A percentile compares a stretch with the other conserved stretches of the same genome.
Evolutionary conservation across 2,888 invertebrate species (phyloP).

Genomic region (Harpalus rufipes): DNA sequence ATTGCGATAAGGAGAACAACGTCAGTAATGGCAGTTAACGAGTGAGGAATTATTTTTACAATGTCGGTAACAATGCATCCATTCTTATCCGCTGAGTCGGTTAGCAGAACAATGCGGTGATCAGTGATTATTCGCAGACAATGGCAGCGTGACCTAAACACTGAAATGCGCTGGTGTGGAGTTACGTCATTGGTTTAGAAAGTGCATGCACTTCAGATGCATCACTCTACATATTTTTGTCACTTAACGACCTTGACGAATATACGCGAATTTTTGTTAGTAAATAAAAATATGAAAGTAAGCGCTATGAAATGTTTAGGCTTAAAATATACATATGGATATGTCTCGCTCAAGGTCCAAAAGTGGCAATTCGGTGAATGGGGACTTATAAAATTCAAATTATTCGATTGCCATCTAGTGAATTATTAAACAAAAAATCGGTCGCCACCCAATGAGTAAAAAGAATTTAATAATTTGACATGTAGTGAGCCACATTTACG

Average conservation of each 20-base stretch:
- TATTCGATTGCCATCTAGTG: no score
- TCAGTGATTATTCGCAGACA: constrained; percentile 52
- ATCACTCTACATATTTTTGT: background rate
- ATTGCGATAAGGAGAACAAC: constrained; percentile 31
- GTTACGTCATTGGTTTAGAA: constrained; percentile 56
- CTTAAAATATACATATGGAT: no score
- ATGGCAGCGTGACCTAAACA: constrained; percentile 56
- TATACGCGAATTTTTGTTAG: background rate
- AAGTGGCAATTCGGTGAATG: no score
- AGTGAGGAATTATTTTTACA: constrained; percentile 38
- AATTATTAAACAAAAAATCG: no score
- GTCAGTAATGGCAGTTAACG: constrained; percentile 38
- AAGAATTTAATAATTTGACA: no score
- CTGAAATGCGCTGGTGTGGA: constrained; percentile 29
- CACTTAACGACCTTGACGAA: background rate
- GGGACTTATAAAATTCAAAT: no score
- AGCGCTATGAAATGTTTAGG: no score
- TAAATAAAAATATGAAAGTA: no score
- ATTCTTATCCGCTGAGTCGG: constrained; percentile 56
- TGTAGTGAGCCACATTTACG: no score
- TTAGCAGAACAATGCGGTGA: constrained; percentile 55
- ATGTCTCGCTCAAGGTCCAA: no score
- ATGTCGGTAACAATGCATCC: constrained; percentile 52
- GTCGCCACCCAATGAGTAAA: no score
- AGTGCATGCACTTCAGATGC: constrained; percentile 36